Base-by-base conservation (phyloP, 2,797 vertebrate genomes). In the Spheniscus humboldti region DNA sequence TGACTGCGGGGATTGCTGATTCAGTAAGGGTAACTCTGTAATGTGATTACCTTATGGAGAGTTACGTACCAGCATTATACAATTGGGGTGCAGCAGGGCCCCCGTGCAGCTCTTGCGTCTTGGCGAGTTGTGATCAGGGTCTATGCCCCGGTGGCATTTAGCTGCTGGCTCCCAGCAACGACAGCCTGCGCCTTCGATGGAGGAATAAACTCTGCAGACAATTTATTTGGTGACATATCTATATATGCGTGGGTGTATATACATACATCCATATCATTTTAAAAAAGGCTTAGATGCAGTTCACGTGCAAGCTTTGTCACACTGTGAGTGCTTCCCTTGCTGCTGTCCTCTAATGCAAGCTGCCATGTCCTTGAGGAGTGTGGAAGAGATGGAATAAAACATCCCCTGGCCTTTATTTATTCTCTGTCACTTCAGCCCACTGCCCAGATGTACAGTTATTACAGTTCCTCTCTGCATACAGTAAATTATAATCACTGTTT, bases 401-500 rank as follows among this genome's bases (percentile, higher is more conserved):
- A 91, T 94, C 63, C 86, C 45, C 79, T 90, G 60, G 83, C 90
- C 91, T 85, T 88, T 90, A 86, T 89, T 94, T 96, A 83, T 86
- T 96, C 75, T 85, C 80, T 95, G 90, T 91, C 71, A 74, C 92
- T 96, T 97, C 87, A 97, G 55, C 85, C 90, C 71, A 72, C 97
- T 97, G 93, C 84, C 92, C 83, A 96, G 93, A 92, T 95, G 84
- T 71, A 92, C 82, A 80, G 63, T 95, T 96, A 81, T 63, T 92
- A 57, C 69, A 77, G 83, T 81, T 93, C 88, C 72, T 83, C 30
- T 92, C 63, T 93, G 48, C 53, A 53, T 89, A 62, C 66, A 95
- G 52, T 86, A 94, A 89, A 93, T 96, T 79, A 13, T 45, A 87
- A 88, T 94, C 41, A 62, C 41, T 72, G 33, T 10, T 88, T 86